Conservation (phyloP, 2,797 vertebrate genomes). For the Fundulus diaphanus region DNA sequence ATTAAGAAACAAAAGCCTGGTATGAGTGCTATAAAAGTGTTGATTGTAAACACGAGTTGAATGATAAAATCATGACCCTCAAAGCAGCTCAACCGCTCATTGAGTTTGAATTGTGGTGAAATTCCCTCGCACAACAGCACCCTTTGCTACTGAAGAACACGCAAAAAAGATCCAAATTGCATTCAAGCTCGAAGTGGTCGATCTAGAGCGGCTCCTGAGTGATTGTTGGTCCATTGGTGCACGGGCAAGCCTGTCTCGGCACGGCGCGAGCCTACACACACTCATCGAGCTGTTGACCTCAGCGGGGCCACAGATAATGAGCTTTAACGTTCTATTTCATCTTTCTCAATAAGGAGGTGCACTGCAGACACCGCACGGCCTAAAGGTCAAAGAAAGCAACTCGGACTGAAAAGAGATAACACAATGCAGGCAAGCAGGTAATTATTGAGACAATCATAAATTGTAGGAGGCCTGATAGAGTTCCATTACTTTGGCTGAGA, state of each 20-base stretch:
- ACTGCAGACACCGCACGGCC: constrained; percentile 65
- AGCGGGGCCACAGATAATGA: constrained; percentile 72
- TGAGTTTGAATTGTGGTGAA: constrained; percentile 51
- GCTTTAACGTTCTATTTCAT: constrained; percentile 77
- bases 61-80: not conserved
- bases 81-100: constrained; percentile 6
- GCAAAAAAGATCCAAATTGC: constrained; percentile 47
- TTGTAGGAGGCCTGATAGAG: constrained; percentile 57
- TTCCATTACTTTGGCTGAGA: constrained; percentile 51
- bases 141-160: constrained; percentile 41
- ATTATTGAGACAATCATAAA: constrained; percentile 80
- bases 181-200: constrained; percentile 29
- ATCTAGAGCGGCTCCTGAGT: constrained; percentile 14
- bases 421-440: constrained; percentile 72
- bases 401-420: constrained; percentile 73
- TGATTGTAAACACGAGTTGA: not conserved
- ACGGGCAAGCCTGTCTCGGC: constrained; percentile 19
- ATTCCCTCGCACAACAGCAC: constrained; percentile 36
- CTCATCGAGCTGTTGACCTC: constrained; percentile 73
- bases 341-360: constrained; percentile 68
- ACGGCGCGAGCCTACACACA: constrained; percentile 16
- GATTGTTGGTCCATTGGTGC: constrained; percentile 18
- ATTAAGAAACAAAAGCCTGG: not conserved
- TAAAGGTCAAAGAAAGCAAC: constrained; percentile 72
- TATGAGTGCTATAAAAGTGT: not conserved